A percentile compares a stretch with the other conserved stretches of the same genome.
Conservation (phyloP, 2,113 vertebrate genomes). For the Cebidichthys violaceus region DNA sequence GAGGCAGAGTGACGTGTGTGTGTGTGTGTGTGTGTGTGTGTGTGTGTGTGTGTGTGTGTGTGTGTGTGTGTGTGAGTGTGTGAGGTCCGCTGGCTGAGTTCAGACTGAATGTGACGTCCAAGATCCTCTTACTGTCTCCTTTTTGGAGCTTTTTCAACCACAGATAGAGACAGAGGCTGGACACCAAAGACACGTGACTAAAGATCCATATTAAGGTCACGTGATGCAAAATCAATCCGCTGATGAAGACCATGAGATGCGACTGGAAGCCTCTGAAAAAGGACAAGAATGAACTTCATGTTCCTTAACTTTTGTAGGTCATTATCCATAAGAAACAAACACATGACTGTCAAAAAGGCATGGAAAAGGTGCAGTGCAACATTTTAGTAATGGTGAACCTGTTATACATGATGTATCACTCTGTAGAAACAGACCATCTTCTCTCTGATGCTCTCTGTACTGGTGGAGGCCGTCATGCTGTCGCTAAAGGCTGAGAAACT, state of each 20-base stretch:
- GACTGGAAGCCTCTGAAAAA: background rate
- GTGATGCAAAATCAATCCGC: background rate
- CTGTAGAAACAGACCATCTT: no score
- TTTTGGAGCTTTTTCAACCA: no score
- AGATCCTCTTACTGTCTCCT: background rate
- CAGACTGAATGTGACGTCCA: background rate
- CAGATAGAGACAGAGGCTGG: no score
- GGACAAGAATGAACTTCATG: background rate
- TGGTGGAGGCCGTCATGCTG: no score
- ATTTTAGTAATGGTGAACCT: no score
- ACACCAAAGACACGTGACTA: background rate
- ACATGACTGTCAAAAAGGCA: no score
- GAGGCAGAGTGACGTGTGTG: conserved; percentile 7
- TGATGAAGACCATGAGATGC: background rate
- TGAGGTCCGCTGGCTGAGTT: background rate
- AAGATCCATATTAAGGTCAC: background rate
- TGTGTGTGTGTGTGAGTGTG: no score
- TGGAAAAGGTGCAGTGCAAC: no score
- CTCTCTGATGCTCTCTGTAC: no score
- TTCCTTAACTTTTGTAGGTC: background rate
- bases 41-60: no score
- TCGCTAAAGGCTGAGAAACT: background rate
- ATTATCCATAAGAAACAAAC: no score
- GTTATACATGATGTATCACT: no score
- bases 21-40: background rate